Conservation (phyloP, 2,888 invertebrate genomes). For the Cybosia mesomella region DNA sequence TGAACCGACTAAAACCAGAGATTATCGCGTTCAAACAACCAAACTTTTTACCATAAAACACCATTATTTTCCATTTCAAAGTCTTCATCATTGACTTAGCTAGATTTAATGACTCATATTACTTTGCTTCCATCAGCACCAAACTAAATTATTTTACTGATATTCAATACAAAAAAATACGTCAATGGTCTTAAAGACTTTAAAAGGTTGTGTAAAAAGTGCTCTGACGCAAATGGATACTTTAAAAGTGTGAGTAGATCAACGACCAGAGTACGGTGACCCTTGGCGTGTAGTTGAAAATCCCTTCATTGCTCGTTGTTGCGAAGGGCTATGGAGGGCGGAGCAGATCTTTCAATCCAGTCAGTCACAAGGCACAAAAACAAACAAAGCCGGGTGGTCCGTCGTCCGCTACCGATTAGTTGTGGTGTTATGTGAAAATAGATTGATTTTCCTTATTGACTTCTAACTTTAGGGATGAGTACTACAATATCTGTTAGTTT, state of each 20-base stretch:
- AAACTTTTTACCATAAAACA: too few relatives aligned
- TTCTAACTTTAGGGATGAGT: conserved; percentile 29
- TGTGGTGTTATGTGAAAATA: conserved; percentile 52
- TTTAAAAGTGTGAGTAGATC: conserved; percentile 60
- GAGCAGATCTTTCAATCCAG: conserved; percentile 46
- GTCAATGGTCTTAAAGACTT: conserved; percentile 39
- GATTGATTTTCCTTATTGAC: conserved; percentile 59
- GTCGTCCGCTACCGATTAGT: conserved; percentile 49
- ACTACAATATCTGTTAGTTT: conserved; percentile 20
- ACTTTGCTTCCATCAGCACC: conserved; percentile 20
- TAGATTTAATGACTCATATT: too few relatives aligned
- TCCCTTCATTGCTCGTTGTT: conserved; percentile 41
- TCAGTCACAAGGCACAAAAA: conserved; percentile 64
- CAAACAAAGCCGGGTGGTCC: conserved; percentile 74
- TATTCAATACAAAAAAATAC: conserved; percentile 22
- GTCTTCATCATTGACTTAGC: too few relatives aligned
- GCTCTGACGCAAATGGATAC: conserved; percentile 57
- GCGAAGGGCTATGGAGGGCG: conserved; percentile 40
- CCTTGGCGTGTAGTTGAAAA: conserved; percentile 50
- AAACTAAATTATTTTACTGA: conserved; percentile 27
- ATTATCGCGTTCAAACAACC: too few relatives aligned
- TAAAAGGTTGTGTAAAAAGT: conserved; percentile 55
- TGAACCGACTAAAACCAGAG: too few relatives aligned
- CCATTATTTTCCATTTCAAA: too few relatives aligned
- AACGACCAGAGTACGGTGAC: conserved; percentile 53